Evolutionary conservation across 2,797 vertebrate species (phyloP).

Genomic region (Girardinus metallicus): DNA sequence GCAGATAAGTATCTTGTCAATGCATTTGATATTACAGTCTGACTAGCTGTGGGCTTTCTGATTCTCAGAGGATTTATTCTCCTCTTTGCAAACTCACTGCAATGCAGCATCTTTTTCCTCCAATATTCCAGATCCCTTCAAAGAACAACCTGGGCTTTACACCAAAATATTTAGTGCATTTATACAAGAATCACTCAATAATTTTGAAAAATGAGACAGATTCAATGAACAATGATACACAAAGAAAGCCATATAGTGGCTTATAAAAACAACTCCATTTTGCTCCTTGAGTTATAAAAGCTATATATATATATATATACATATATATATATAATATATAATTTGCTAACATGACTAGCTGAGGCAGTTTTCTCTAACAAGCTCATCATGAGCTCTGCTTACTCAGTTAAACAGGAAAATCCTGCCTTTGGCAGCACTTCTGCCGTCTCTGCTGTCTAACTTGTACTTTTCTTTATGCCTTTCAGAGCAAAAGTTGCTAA

Average conservation of each 20-base stretch:
- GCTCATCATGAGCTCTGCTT: constrained; percentile 23
- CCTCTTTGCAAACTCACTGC: background rate
- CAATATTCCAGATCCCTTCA: background rate
- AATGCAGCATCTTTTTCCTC: background rate
- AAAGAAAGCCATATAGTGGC: background rate
- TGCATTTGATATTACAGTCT: background rate
- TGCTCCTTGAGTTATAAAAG: constrained; percentile 9
- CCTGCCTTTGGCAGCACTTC: constrained; percentile 38
- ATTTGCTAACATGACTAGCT: constrained; percentile 28
- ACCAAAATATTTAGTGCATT: background rate
- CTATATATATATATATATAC: too few species aligned
- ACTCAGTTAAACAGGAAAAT: constrained; percentile 9
- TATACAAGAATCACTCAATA: background rate
- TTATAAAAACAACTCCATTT: background rate
- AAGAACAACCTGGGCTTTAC: background rate
- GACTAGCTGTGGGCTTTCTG: background rate
- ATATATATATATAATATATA: too few species aligned
- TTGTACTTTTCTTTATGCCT: constrained; percentile 12
- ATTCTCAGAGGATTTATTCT: background rate
- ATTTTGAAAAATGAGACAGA: background rate
- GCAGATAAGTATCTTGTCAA: background rate
- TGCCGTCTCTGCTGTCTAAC: constrained; percentile 8
- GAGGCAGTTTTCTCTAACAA: constrained; percentile 24
- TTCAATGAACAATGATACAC: background rate
- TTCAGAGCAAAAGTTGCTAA: background rate